A percentile compares a stretch with the other conserved stretches of the same genome.
Conservation (phyloP, 1,140 invertebrate genomes). For the Drosophila orena region DNA sequence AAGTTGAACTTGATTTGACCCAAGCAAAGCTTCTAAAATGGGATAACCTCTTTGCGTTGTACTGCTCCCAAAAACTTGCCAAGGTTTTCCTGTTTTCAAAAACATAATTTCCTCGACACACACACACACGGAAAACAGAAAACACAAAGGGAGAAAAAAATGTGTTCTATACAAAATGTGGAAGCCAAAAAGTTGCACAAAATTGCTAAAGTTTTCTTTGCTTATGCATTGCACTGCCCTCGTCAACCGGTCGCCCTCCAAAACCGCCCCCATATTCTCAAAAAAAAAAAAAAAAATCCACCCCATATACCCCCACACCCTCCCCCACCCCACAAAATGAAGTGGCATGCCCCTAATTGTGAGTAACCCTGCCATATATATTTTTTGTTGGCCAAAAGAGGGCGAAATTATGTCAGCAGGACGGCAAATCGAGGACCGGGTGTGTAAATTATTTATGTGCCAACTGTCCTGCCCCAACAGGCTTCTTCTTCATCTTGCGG, state of each 20-base stretch:
- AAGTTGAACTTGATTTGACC: constrained; percentile 39
- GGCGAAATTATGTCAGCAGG: constrained; percentile 73
- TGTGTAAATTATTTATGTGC: constrained; percentile 78
- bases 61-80: constrained; percentile 23
- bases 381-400: constrained; percentile 10
- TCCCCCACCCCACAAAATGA: background rate
- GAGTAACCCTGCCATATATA: constrained; percentile 4
- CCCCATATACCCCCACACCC: background rate
- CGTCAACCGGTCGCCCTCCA: constrained; percentile 4
- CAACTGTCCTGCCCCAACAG: constrained; percentile 60
- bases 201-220: constrained; percentile 70
- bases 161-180: constrained; percentile 45
- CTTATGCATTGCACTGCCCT: constrained; percentile 51
- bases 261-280: constrained; percentile 1
- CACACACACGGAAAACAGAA: constrained; percentile 6
- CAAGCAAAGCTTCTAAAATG: constrained; percentile 35
- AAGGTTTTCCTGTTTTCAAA: constrained; percentile 47
- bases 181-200: constrained; percentile 71
- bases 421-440: constrained; percentile 26
- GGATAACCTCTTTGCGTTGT: constrained; percentile 20
- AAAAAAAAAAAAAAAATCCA: constrained; percentile 9
- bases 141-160: constrained; percentile 45
- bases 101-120: constrained; percentile 56
- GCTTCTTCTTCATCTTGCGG: constrained; percentile 14
- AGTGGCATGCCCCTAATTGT: constrained; percentile 18